phyloP scores from a whole-genome alignment of 2,888 invertebrate species.

The Siphlonurus alternatus region DNA sequence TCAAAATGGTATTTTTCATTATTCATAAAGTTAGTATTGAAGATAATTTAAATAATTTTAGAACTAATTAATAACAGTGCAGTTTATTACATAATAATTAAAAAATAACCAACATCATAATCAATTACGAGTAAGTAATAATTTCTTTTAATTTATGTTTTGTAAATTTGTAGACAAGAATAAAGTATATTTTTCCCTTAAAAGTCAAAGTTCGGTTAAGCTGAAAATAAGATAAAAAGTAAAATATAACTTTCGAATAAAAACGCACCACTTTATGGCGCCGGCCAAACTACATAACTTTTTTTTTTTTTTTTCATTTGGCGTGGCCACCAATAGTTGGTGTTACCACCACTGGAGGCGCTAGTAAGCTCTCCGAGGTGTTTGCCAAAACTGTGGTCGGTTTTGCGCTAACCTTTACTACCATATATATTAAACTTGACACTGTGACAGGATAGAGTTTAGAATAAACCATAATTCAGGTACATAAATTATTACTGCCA shows the following conservation, averaged over 20 bases:
- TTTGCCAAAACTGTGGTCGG: background rate
- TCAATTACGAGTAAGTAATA: background rate
- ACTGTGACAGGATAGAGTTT: background rate
- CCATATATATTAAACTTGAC: background rate
- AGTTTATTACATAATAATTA: background rate
- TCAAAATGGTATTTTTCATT: no score
- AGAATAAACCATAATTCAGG: background rate
- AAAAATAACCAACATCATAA: background rate
- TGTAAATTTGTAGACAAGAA: no score
- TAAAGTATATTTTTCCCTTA: no score
- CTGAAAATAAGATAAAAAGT: background rate
- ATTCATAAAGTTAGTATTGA: no score
- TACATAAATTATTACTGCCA: background rate
- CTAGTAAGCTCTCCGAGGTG: no score
- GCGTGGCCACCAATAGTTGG: background rate
- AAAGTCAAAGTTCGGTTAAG: no score
- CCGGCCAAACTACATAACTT: background rate
- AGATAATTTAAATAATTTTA: no score
- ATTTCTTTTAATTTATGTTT: background rate
- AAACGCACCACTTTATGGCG: background rate
- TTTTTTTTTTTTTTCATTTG: background rate
- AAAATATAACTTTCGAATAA: background rate
- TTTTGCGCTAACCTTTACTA: background rate
- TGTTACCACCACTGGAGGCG: no score
- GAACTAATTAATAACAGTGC: no score